These are phyloP conservation scores for Aphelenchoides fujianensis DNA, from an alignment of 1,140 invertebrate species.

Conservation along the genomic window DNA sequence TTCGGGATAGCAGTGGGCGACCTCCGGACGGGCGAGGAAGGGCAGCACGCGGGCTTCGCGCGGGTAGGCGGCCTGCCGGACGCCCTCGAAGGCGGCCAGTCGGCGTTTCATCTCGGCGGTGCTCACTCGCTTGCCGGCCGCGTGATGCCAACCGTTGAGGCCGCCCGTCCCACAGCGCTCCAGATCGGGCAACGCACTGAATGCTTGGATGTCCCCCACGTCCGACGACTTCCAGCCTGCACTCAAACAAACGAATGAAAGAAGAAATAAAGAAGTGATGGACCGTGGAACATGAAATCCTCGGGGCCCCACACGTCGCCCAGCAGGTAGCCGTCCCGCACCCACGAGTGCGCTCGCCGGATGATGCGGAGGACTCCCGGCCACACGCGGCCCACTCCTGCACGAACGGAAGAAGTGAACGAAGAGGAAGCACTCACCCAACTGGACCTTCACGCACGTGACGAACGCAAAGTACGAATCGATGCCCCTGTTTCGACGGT, in stretches of 20 bases:
- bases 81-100: constrained; percentile 36
- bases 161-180: constrained; percentile 29
- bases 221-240: constrained; percentile 11
- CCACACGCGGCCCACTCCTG: neutral
- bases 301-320: no score
- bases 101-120: constrained; percentile 19
- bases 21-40: constrained; percentile 33
- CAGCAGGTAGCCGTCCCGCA: constrained; percentile 1
- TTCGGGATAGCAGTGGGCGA: constrained; percentile 44
- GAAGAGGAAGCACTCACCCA: no score
- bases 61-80: constrained; percentile 33
- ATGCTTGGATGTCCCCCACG: constrained; percentile 11
- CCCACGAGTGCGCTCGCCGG: constrained; percentile 16
- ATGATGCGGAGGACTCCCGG: constrained; percentile 21
- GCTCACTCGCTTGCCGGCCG: constrained; percentile 13
- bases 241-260: no score
- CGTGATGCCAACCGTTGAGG: constrained; percentile 37
- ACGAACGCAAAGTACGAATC: constrained; percentile 54
- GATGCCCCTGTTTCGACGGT: constrained; percentile 47
- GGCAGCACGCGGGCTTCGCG: constrained; percentile 41
- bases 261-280: no score
- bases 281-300: no score
- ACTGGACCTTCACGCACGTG: no score
- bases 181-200: constrained; percentile 37
- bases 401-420: no score